Conservation (phyloP, 2,113 vertebrate species). For the Planiliza haematocheilus region DNA sequence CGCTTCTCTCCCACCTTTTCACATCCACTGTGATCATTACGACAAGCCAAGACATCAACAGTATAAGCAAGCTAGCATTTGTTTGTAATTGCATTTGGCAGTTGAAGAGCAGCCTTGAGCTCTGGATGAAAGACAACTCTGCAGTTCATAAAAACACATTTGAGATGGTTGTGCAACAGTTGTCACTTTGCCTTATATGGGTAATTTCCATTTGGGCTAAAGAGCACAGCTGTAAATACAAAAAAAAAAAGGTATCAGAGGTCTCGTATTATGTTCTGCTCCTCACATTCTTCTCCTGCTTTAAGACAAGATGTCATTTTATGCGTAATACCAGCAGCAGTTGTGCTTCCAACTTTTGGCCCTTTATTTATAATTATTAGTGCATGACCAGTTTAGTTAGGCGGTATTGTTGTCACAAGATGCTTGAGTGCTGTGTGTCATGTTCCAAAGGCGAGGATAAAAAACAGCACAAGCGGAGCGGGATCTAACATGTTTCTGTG, state of each 20-base stretch:
- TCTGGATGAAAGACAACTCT: conserved; percentile 18
- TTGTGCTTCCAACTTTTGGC: background rate
- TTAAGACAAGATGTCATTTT: background rate
- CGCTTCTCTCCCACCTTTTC: conserved; percentile 9
- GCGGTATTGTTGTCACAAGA: background rate
- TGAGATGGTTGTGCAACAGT: conserved; percentile 42
- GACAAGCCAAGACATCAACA: background rate
- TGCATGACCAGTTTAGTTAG: conserved; percentile 13
- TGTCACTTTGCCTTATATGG: conserved; percentile 4
- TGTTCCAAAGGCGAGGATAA: background rate
- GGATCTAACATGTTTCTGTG: conserved; percentile 22
- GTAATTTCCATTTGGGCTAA: conserved; percentile 9
- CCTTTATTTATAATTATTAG: conserved; percentile 3
- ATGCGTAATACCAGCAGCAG: background rate
- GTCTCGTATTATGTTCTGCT: no score
- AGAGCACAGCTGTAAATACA: background rate
- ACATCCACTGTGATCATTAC: background rate
- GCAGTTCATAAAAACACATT: conserved; percentile 14
- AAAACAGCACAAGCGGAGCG: background rate
- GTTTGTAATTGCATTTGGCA: conserved; percentile 48
- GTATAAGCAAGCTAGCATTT: conserved; percentile 12
- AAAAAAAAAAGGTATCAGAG: background rate
- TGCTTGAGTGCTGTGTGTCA: background rate
- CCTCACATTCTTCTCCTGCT: no score
- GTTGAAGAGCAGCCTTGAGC: background rate